phyloP scores from a whole-genome alignment of 2,888 invertebrate genomes.

The Trisateles emortualis region DNA sequence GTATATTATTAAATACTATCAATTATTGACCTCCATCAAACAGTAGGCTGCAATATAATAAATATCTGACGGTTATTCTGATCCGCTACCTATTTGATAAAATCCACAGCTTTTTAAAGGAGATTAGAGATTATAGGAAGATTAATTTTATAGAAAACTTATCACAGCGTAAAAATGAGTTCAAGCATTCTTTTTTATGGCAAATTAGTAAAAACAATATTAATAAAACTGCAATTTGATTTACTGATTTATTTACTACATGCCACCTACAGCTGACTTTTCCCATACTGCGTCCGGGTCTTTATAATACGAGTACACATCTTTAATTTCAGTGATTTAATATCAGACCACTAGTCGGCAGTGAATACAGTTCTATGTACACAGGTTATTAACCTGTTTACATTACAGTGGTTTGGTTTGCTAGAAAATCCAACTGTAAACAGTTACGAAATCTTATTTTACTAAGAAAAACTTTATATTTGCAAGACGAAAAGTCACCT shows the following conservation, averaged over 20 bases:
- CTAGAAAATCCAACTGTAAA: slow-evolving; percentile 14
- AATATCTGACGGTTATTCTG: too few relatives aligned
- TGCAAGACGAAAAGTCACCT: slow-evolving; percentile 17
- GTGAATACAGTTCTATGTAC: slow-evolving; percentile 12
- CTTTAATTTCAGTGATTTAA: slow-evolving; percentile 34
- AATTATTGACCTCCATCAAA: too few relatives aligned
- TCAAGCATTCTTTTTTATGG: too few relatives aligned
- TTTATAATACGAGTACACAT: slow-evolving; percentile 21
- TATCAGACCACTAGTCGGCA: slow-evolving; percentile 14
- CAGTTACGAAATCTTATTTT: slow-evolving; percentile 6
- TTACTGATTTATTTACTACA: slow-evolving; percentile 24
- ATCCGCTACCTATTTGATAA: too few relatives aligned
- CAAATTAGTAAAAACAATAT: too few relatives aligned
- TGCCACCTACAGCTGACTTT: slow-evolving; percentile 28
- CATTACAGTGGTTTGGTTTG: slow-evolving; percentile 1
- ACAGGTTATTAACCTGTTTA: slow-evolving; percentile 9
- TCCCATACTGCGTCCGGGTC: slow-evolving; percentile 19
- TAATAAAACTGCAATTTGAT: slow-evolving; percentile 10
- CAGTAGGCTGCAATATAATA: too few relatives aligned
- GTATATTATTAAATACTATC: too few relatives aligned
- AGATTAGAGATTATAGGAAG: too few relatives aligned
- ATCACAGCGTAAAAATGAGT: too few relatives aligned
- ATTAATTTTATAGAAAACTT: too few relatives aligned
- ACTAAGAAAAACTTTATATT: slow-evolving; percentile 13
- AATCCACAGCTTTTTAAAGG: too few relatives aligned